Evolutionary conservation across 2,797 vertebrate genomes (phyloP).

Genomic region (Manis pentadactyla): DNA sequence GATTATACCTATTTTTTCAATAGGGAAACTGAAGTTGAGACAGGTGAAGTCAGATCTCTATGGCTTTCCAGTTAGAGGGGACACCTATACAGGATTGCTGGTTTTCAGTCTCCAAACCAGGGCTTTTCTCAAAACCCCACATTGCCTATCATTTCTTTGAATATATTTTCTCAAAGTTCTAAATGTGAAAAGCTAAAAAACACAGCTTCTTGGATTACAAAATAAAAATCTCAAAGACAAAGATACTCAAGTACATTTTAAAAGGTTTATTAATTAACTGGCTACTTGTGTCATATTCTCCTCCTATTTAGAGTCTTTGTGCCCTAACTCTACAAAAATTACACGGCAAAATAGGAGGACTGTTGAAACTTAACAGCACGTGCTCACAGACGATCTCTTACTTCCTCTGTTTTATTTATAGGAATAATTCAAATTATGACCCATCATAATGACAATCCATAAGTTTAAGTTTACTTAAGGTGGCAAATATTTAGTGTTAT

Average conservation of each 20-base stretch:
- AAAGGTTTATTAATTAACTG: neutral
- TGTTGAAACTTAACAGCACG: neutral
- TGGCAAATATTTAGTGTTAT: constrained; percentile 45
- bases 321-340: neutral
- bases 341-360: neutral
- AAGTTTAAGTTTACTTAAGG: constrained; percentile 16
- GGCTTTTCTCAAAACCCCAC: neutral
- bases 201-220: neutral
- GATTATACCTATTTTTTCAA: neutral
- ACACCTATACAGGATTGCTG: neutral
- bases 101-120: neutral
- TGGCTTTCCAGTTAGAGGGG: neutral
- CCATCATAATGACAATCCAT: neutral
- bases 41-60: neutral
- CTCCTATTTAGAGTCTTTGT: neutral
- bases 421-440: constrained; percentile 15
- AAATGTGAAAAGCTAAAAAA: neutral
- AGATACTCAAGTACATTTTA: constrained; percentile 14
- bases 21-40: neutral
- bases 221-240: neutral
- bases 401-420: constrained; percentile 50
- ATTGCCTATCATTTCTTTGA: neutral
- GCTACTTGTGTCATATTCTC: neutral
- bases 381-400: neutral
- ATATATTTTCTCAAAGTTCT: constrained; percentile 14